Evolutionary conservation across 2,888 invertebrate species (phyloP), one percentile per base, ranked within the genome.

Genomic region (Oscheius sp.): DNA sequence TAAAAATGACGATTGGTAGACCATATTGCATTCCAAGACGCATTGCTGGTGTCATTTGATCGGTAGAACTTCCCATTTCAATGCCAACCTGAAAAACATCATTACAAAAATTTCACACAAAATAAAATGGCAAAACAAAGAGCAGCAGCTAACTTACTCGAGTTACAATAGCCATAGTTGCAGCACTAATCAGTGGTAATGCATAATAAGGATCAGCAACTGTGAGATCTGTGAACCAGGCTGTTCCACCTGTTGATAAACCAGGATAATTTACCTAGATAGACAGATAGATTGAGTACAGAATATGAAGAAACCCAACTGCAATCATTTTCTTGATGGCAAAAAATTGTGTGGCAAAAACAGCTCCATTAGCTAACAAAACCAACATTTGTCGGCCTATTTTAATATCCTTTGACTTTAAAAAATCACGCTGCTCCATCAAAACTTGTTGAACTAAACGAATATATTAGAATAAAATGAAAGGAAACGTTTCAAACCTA

Each of bases 221-320:
- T 0, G 96, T 95, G 56, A 99, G 91, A 91, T 99, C 96, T 2
- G 92, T 91, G 89, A 99, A 96, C 98, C 98, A 99, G 85, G 92
- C 92, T 0, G 95, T 81, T 0, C 99, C 99, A 41, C 98, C 98
- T 0, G 92, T 91, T 78, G 92, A 92, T 92, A 98, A 92, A 88
- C 95, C 95, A 53, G 94, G 95, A 45, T 99, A 94, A 1, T 96
- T 97, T 41, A 78, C 76, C 76, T 80, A 23, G 25, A 66, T 52
- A 23, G 46, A 43, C n/a, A n/a, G n/a, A n/a, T n/a, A n/a, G n/a
- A n/a, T n/a, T n/a, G n/a, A n/a, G n/a, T n/a, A 35, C 13, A 49
- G 46, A 61, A 43, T 12, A 72, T 12, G n/a, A n/a, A n/a, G n/a
- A n/a, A n/a, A n/a, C n/a, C n/a, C 16, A 3, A 93, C 92, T 86